These are phyloP conservation scores for Heliconius erato DNA, from an alignment of 2,888 invertebrate species.

Conservation along the genomic window DNA sequence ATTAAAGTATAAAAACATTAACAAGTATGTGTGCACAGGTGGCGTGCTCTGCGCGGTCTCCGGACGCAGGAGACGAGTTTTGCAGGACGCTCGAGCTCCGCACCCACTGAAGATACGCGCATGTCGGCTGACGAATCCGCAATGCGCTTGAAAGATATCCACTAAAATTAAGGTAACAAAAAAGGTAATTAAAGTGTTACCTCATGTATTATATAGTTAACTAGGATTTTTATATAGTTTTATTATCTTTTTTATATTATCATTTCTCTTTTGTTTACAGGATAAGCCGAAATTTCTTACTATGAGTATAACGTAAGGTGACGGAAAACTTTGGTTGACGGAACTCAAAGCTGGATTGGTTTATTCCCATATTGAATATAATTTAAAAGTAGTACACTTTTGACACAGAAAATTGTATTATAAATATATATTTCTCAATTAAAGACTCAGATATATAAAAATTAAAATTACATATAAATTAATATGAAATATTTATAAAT, in stretches of 20 bases:
- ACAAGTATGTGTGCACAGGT: slow-evolving; percentile 57
- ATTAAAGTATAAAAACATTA: not conserved
- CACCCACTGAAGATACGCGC: slow-evolving; percentile 78
- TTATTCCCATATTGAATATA: too few species aligned
- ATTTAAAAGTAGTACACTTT: too few species aligned
- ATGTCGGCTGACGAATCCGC: slow-evolving; percentile 73
- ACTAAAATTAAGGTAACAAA: slow-evolving; percentile 54
- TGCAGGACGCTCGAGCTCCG: slow-evolving; percentile 70
- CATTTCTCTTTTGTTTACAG: not conserved
- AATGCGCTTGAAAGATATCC: slow-evolving; percentile 72
- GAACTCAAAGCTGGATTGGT: too few species aligned
- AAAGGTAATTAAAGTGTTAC: not conserved
- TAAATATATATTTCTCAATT: too few species aligned
- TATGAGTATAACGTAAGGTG: not conserved
- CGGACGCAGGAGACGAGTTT: slow-evolving; percentile 63
- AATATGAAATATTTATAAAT: too few species aligned
- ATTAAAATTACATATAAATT: too few species aligned
- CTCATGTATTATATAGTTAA: too few species aligned
- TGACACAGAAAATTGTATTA: too few species aligned
- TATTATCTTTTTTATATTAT: too few species aligned
- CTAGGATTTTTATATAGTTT: not conserved
- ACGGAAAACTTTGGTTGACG: too few species aligned
- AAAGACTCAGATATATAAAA: too few species aligned
- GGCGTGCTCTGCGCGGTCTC: slow-evolving; percentile 58
- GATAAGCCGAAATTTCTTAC: too few species aligned